Base-by-base conservation (phyloP, 2,113 vertebrate species). In the Psittacara wagleri region DNA sequence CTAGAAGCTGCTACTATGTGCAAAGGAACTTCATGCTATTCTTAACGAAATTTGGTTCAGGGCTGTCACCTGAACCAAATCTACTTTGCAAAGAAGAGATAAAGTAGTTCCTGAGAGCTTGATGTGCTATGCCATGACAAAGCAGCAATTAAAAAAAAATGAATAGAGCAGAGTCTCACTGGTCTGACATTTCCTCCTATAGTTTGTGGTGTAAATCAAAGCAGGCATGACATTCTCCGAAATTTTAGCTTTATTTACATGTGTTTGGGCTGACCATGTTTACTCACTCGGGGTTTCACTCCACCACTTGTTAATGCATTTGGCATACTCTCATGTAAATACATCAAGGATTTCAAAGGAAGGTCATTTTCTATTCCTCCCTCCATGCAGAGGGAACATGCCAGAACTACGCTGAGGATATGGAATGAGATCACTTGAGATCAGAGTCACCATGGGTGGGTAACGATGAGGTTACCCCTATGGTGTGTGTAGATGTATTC, bases 341-440 rank as follows among this genome's bases (percentile, higher is more conserved):
- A 96, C 55, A 88, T 74, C 69, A 59, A 91, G 62, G 59, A 95
- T 96, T 97, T 96, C 94, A 95, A 96, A 92, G 90, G 70, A 84
- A 73, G 96, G 93, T 95, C 94, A 88, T 69, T 88, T 88, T 75
- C 68, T 52, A 46, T 78, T 73, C 15, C 22, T 77, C 61, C 22
- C n/a, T 93, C 59, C 81, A 83, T 35, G 49, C 57, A 52, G 29
- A 84, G 31, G 83, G 83, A 95, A 62, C 27, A 75, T 41, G 86
- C 88, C 95, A 96, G 93, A 92, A n/a, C 79, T 91, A 39, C 68
- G 66, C 57, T 84, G 88, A 94, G 92, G 86, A 79, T 91, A 86
- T 92, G 94, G 95, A 97, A 94, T 61, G 84, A 95, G 94, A 95
- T 97, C 95, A 94, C 86, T 94, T 20, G 16, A 85, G 86, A 95